A percentile compares a stretch with the other conserved stretches of the same genome.
phyloP scores from a whole-genome alignment of 2,113 vertebrate species.

The Hystrix brachyura region DNA sequence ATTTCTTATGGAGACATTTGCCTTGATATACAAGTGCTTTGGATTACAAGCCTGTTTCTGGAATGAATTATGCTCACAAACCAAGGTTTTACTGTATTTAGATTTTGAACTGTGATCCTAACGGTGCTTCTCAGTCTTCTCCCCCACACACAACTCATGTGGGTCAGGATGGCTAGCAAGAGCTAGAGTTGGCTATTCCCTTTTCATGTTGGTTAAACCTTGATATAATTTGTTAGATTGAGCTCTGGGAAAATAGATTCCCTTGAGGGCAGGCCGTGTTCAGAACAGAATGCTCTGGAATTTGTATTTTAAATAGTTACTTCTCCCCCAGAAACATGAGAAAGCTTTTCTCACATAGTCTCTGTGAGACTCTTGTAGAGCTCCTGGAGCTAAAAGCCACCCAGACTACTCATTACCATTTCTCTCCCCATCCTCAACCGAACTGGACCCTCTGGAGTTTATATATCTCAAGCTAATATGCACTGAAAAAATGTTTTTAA shows the following conservation, averaged over 20 bases:
- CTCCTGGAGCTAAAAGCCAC: not conserved
- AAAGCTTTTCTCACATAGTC: not conserved
- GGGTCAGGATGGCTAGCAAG: not conserved
- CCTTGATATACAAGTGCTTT: not conserved
- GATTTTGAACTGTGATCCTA: not conserved
- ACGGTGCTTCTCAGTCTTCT: not conserved
- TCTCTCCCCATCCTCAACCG: not conserved
- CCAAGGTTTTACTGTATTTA: not conserved
- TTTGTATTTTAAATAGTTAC: not conserved
- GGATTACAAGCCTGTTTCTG: not conserved
- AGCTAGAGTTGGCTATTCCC: not conserved
- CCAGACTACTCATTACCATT: not conserved
- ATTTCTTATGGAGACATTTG: not conserved
- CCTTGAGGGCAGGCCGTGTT: not conserved
- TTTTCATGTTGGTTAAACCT: not conserved
- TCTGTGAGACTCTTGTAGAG: not conserved
- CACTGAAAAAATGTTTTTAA: not conserved
- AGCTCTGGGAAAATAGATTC: slow-evolving; percentile 17
- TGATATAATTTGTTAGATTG: not conserved
- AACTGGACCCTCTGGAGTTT: not conserved
- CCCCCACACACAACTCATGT: too few relatives aligned
- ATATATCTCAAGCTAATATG: not conserved
- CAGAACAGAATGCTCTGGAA: not conserved
- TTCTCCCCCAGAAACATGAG: not conserved
- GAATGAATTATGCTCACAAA: not conserved